A percentile compares a stretch with the other conserved stretches of the same genome.
These are phyloP conservation scores for Temnothorax ravouxi DNA, from an alignment of 2,888 invertebrate species.

Conservation along the genomic window DNA sequence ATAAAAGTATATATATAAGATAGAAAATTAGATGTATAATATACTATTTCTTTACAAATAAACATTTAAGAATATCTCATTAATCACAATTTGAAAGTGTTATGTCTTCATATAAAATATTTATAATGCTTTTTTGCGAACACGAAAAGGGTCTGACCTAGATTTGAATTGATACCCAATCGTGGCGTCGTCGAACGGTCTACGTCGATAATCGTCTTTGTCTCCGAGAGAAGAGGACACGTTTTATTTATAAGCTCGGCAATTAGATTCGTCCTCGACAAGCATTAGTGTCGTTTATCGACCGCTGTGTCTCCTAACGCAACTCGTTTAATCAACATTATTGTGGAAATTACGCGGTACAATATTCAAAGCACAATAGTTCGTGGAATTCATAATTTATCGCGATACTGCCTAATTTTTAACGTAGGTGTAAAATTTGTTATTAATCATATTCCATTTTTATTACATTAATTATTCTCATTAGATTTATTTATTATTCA, in stretches of 20 bases:
- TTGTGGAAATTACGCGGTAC: slow-evolving; percentile 20
- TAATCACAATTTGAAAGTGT: background rate
- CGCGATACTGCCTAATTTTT: background rate
- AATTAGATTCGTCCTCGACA: slow-evolving; percentile 81
- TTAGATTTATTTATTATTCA: background rate
- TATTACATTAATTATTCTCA: background rate
- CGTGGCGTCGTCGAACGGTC: slow-evolving; percentile 65
- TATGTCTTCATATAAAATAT: background rate
- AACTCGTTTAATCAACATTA: slow-evolving; percentile 38
- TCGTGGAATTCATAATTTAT: background rate
- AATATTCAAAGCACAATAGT: slow-evolving; percentile 5
- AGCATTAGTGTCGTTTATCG: slow-evolving; percentile 79
- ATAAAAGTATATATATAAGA: background rate
- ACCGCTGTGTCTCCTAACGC: slow-evolving; percentile 56
- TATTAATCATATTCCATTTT: background rate
- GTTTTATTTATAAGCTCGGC: slow-evolving; percentile 79
- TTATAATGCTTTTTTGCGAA: background rate
- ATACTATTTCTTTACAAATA: background rate
- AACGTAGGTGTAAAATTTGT: background rate
- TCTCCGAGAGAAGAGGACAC: slow-evolving; percentile 62
- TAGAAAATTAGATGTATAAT: background rate
- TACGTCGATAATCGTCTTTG: slow-evolving; percentile 66
- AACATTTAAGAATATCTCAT: background rate
- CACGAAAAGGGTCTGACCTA: slow-evolving; percentile 60
- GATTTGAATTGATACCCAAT: slow-evolving; percentile 59